Base-by-base conservation (phyloP, 23 tunicate species). In the Phallusia fumigata region DNA sequence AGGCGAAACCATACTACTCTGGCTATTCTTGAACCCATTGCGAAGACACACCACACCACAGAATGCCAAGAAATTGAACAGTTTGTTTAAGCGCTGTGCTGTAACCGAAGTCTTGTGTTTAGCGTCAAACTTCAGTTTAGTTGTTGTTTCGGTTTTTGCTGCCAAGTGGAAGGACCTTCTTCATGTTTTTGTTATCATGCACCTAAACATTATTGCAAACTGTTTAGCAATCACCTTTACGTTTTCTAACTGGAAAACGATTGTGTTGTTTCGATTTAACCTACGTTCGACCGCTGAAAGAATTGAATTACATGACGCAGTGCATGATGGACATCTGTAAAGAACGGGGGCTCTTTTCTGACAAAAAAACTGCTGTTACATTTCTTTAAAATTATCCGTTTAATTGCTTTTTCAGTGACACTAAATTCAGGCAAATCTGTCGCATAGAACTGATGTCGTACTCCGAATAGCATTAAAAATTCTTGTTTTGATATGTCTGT, bases 161-260 rank as follows among this genome's bases (percentile, higher is more conserved):
- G 2, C 69, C 1, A 1, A 21, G 28, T 21, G 69, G 26, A 58
- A 5, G 13, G 69, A 58, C 26, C 3, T 58, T 3, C 26, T 21
- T 22, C 69, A 58, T 24, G 28, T 58, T 1, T 58, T 6, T 24
- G 69, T 13, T 24, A 58, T 58, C 69, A 22, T 58, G 69, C 2
- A 58, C 28, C 28, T 24, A 1, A 58, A 58, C 69, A 5, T 58
- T 24, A 58, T 58, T 24, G 28, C 28, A 22, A 58, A 58, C 16
- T 58, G 69, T 24, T 58, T 58, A 16, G 69, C 69, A 13, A 58
- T 58, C 3, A 58, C 69, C 3, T 58, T 58, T 24, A 58, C 69
- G 13, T 58, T 58, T 58, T 58, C 69, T 58, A 58, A 58, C 28
- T 58, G 69, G 69, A 58, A 58, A 58, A 21, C 69, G 13, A 58